These are phyloP conservation scores for Girardinichthys multiradiatus DNA, from an alignment of 2,113 vertebrate genomes.

Conservation along the genomic window DNA sequence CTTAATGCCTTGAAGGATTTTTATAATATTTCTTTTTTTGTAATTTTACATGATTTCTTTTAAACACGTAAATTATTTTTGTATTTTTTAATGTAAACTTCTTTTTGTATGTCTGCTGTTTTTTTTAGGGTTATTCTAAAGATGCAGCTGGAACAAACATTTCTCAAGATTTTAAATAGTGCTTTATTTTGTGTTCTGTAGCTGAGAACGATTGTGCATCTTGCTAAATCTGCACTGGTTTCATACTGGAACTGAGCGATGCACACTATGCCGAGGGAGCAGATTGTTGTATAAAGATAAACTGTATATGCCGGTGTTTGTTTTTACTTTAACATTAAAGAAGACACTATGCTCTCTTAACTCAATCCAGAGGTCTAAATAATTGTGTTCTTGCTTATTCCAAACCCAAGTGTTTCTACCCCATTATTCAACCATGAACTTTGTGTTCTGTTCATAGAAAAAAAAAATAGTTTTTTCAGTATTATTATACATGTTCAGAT, in stretches of 20 bases:
- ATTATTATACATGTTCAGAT: too few relatives aligned
- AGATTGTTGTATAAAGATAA: constrained; percentile 46
- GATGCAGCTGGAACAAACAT: constrained; percentile 24
- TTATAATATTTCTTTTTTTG: constrained; percentile 55
- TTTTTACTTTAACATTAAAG: not conserved
- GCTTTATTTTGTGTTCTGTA: constrained; percentile 48
- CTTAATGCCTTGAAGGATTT: constrained; percentile 24
- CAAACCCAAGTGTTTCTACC: too few relatives aligned
- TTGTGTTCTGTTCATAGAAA: too few relatives aligned
- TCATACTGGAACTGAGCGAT: constrained; percentile 59
- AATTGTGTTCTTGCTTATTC: too few relatives aligned
- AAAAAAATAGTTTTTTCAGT: too few relatives aligned
- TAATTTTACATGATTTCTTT: constrained; percentile 45
- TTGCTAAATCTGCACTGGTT: constrained; percentile 44
- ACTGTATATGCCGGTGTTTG: constrained; percentile 40
- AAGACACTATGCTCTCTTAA: not conserved
- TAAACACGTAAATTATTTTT: constrained; percentile 61
- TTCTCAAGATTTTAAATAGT: constrained; percentile 36
- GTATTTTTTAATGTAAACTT: constrained; percentile 42
- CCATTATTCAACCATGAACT: too few relatives aligned
- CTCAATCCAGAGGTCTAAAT: not conserved
- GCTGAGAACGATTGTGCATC: constrained; percentile 49
- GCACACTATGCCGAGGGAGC: constrained; percentile 18
- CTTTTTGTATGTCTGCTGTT: constrained; percentile 37
- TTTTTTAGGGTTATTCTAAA: constrained; percentile 44